Evolutionary conservation across 2,888 invertebrate genomes (phyloP), one percentile per base, ranked within the genome.

Genomic region (Eupithecia dodoneata): DNA sequence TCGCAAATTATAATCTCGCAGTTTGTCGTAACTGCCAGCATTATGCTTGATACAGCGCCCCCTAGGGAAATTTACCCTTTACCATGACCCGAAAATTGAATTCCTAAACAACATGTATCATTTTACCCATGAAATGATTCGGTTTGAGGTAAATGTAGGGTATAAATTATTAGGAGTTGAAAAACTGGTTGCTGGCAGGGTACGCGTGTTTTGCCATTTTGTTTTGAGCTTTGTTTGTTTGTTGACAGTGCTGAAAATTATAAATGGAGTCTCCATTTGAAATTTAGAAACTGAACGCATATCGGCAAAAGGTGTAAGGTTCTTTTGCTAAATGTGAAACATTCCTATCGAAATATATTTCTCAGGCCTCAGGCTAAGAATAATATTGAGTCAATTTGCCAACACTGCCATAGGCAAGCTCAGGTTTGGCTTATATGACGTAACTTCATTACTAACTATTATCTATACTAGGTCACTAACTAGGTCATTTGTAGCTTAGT

Each of bases 71-170:
- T 82, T 73, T 78, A 80, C 74, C 81, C 81, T 80, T 80, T 77
- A 78, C 76, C 77, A 74, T 77, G 77, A 81, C 81, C 77, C 76
- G 82, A 83, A 85, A 85, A 86, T 86, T 86, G 85, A 84, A 85
- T 86, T 82, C 81, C 83, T 81, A 85, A 84, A 80, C 79, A 74
- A 66, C 76, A 44, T 76, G 79, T 79, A 73, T 76, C 79, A 76
- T 74, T 77, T 74, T 74, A 70, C 71, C 72, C 74, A 41, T 76
- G 70, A 74, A 74, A 79, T 74, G 72, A 76, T 76, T 74, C 69
- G 69, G 69, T 9, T 45, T 18, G 10, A 12, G 70, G 70, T 47
- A 47, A 70, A 70, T 47, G 18, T 45, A 7, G 47, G 18, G 6
- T 13, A 66, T 42, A 70, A 70, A 47, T 70, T 47, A 70, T 69